Conservation (phyloP, 2,113 vertebrate species). For the Motacilla alba region DNA sequence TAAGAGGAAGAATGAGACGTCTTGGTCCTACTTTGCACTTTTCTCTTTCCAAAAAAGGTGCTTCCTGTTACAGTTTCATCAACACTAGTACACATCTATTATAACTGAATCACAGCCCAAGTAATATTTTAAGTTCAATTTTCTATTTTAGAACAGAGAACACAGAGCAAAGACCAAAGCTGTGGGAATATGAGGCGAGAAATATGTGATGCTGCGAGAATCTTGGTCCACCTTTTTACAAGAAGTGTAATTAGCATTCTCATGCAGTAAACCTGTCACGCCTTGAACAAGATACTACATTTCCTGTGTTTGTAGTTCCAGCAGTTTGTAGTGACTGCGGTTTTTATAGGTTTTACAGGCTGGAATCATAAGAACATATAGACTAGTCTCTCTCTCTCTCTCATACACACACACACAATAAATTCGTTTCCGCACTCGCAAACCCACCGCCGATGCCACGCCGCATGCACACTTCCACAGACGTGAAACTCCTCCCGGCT, state of each 20-base stretch:
- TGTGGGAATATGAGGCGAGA: neutral
- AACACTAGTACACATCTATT: neutral
- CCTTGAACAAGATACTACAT: neutral
- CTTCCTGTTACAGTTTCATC: neutral
- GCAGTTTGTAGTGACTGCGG: neutral
- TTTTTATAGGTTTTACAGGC: neutral
- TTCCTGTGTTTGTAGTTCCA: neutral
- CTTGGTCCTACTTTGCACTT: neutral
- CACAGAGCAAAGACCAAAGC: accelerated
- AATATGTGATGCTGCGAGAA: neutral
- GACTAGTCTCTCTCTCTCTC: too few relatives aligned
- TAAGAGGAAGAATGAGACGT: neutral
- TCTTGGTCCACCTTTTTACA: neutral
- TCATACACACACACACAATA: neutral
- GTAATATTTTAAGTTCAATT: neutral
- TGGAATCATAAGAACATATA: accelerated
- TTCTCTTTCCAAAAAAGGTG: neutral
- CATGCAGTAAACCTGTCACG: neutral
- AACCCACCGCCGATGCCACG: neutral
- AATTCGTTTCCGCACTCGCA: neutral
- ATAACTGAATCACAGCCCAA: neutral
- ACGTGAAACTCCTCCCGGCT: neutral
- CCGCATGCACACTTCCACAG: neutral
- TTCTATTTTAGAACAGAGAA: neutral
- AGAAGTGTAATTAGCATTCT: neutral